These are phyloP conservation scores for Hydrolagus colliei DNA, from an alignment of 2,797 vertebrate genomes.

Conservation along the genomic window DNA sequence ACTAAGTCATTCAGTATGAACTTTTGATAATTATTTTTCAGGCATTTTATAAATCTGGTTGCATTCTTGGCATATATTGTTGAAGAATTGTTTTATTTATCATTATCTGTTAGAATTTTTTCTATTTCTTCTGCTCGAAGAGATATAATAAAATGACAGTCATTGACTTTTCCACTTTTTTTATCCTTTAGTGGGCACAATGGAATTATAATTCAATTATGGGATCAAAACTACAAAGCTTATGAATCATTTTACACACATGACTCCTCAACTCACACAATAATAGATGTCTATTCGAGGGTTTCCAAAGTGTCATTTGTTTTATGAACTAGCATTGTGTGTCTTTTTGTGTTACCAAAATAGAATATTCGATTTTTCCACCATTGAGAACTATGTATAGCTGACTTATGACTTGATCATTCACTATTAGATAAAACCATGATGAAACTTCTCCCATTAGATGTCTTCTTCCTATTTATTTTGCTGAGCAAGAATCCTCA, in stretches of 20 bases:
- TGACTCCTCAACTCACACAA: background rate
- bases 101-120: conserved; percentile 10
- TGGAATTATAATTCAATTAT: conserved; percentile 16
- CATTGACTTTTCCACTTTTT: background rate
- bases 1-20: background rate
- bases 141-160: conserved; percentile 8
- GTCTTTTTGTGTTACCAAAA: background rate
- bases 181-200: background rate
- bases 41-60: conserved; percentile 10
- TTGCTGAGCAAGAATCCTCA: background rate
- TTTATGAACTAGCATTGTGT: conserved; percentile 1
- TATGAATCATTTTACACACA: conserved; percentile 8
- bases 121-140: background rate
- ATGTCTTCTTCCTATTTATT: background rate
- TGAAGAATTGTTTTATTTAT: conserved; percentile 14
- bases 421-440: background rate
- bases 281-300: background rate
- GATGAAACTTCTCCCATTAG: background rate
- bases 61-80: background rate
- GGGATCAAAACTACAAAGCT: background rate
- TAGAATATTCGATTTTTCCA: background rate
- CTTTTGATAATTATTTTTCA: background rate
- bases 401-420: background rate
- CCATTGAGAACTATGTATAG: background rate
- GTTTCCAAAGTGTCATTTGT: background rate